Conservation (phyloP, 2,113 vertebrate genomes). For the Paraplagusia blochii region DNA sequence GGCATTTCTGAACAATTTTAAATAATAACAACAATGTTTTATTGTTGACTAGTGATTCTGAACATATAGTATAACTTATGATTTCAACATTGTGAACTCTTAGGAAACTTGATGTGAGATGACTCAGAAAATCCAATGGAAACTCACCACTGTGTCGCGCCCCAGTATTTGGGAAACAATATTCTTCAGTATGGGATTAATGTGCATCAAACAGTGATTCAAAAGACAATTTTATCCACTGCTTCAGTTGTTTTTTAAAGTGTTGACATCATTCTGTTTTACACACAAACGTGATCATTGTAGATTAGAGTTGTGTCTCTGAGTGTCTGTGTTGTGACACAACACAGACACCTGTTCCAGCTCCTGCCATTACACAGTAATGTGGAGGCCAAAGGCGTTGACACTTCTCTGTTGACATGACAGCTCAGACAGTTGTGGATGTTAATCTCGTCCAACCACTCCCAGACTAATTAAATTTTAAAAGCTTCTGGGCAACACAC, state of each 20-base stretch:
- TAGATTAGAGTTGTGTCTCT: neutral
- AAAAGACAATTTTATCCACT: neutral
- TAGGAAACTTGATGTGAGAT: no score
- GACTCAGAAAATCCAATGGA: no score
- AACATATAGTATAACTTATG: no score
- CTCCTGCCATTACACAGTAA: slow-evolving; percentile 49
- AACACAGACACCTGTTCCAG: slow-evolving; percentile 63
- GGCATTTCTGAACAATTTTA: no score
- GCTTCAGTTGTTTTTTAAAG: slow-evolving; percentile 1
- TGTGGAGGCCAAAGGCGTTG: slow-evolving; percentile 50
- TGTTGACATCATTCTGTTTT: slow-evolving; percentile 2
- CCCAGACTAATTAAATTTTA: slow-evolving; percentile 73
- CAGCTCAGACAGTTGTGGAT: slow-evolving; percentile 71
- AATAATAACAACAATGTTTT: no score
- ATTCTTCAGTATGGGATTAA: no score
- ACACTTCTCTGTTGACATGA: slow-evolving; percentile 69
- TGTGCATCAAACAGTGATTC: neutral
- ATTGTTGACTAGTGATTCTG: no score
- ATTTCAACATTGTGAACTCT: no score
- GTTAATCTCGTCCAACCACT: slow-evolving; percentile 74
- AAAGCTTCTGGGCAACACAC: slow-evolving; percentile 40
- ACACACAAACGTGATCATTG: slow-evolving; percentile 2
- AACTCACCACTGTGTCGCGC: no score
- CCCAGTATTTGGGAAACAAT: no score
- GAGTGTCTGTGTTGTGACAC: slow-evolving; percentile 28